A percentile compares a stretch with the other conserved stretches of the same genome.
These are phyloP conservation scores for Marasmarcha lunaedactyla DNA, from an alignment of 2,888 invertebrate genomes.

Conservation along the genomic window DNA sequence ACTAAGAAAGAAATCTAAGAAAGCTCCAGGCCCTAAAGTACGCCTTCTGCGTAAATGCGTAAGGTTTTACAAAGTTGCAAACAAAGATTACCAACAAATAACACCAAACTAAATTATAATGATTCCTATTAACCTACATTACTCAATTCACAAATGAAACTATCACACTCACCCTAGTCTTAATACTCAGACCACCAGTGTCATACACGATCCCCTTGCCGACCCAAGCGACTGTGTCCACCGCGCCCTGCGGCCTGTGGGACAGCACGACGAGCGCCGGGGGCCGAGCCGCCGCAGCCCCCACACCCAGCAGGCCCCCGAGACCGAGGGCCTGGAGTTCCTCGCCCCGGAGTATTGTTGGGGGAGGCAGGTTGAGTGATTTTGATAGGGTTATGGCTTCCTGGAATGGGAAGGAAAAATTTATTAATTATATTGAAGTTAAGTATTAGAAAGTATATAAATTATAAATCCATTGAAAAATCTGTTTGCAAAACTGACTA, in stretches of 20 bases:
- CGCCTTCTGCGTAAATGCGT: too few species aligned
- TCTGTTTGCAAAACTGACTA: too few species aligned
- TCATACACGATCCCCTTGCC: conserved; percentile 96
- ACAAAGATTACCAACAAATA: too few species aligned
- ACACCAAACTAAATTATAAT: too few species aligned
- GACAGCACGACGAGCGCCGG: conserved; percentile 75
- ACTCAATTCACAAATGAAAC: too few species aligned
- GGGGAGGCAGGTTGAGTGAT: conserved; percentile 72
- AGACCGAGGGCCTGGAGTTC: conserved; percentile 82
- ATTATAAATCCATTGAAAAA: too few species aligned
- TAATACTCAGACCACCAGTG: conserved; percentile 92
- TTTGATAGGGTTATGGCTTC: conserved; percentile 76
- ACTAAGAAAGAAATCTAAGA: too few species aligned
- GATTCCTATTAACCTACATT: too few species aligned
- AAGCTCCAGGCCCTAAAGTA: too few species aligned
- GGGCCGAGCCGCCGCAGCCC: conserved; percentile 66
- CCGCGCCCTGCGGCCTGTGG: conserved; percentile 63
- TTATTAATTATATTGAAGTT: too few species aligned
- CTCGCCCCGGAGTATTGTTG: conserved; percentile 82
- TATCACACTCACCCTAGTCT: conserved; percentile 79
- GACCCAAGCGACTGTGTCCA: conserved; percentile 83
- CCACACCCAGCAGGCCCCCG: conserved; percentile 91
- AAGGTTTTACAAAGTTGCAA: too few species aligned
- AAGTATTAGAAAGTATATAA: too few species aligned
- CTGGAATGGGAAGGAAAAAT: conserved; percentile 43